Conservation (phyloP, 2,797 vertebrate genomes). For the Peromyscus attwateri region DNA sequence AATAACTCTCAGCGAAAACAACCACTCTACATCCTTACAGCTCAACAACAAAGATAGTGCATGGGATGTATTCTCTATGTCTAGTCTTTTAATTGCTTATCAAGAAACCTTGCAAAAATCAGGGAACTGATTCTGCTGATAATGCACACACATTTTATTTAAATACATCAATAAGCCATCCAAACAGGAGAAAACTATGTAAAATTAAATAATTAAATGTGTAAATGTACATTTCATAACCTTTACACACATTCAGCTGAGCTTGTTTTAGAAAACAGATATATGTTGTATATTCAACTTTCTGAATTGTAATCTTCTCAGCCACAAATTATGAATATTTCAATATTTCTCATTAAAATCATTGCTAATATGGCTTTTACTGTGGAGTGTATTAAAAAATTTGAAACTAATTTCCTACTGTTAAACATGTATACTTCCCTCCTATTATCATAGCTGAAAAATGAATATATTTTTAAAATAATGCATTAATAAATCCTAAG, state of each 20-base stretch:
- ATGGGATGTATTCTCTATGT: not conserved
- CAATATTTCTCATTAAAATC: conserved; percentile 26
- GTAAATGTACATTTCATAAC: not conserved
- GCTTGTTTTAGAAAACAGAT: conserved; percentile 11
- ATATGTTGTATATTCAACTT: not conserved
- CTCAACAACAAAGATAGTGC: not conserved
- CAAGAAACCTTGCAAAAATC: conserved; percentile 53
- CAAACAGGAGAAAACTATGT: not conserved
- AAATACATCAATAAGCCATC: not conserved
- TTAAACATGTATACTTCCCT: not conserved
- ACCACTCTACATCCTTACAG: conserved; percentile 56
- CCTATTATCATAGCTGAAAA: not conserved
- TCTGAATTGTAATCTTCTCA: not conserved
- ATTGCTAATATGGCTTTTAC: not conserved
- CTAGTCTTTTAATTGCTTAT: conserved; percentile 42
- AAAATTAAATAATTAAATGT: not conserved
- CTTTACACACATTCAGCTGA: not conserved
- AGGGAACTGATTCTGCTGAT: not conserved
- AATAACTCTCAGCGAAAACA: conserved; percentile 55
- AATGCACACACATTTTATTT: conserved; percentile 7
- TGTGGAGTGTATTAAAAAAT: not conserved
- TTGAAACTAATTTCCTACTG: not conserved
- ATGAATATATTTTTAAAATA: not conserved
- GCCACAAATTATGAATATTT: not conserved
- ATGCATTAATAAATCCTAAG: not conserved